These are phyloP conservation scores for Clepsis dumicolana DNA, from an alignment of 2,888 invertebrate genomes.

Conservation along the genomic window DNA sequence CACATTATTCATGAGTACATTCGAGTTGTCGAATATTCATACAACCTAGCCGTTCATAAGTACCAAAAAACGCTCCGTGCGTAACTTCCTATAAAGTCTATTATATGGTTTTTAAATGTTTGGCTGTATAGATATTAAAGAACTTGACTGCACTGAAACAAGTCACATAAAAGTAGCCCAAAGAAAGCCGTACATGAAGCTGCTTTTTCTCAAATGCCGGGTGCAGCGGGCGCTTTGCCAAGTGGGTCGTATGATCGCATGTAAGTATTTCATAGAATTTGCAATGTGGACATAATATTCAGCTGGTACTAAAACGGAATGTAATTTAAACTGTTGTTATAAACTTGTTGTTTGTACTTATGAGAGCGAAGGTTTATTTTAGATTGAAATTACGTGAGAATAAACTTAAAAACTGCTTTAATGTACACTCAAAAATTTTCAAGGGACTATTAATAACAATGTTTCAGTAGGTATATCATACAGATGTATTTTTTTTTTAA, in stretches of 20 bases:
- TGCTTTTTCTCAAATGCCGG: conserved; percentile 20
- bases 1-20: no score
- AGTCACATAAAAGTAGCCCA: conserved; percentile 30
- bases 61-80: no score
- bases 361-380: not conserved
- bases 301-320: not conserved
- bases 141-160: not conserved
- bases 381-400: not conserved
- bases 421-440: no score
- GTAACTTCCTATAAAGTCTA: not conserved
- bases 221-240: conserved; percentile 35
- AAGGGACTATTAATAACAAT: no score
- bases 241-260: conserved; percentile 41
- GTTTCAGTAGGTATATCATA: no score
- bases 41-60: no score
- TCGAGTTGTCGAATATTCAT: no score
- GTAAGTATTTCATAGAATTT: conserved; percentile 42
- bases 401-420: no score
- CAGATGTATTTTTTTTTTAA: no score
- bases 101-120: not conserved
- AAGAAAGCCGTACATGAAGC: conserved; percentile 2
- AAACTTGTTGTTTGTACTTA: not conserved
- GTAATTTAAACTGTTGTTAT: conserved; percentile 2
- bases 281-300: conserved; percentile 38
- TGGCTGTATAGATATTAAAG: not conserved